Evolutionary conservation across 2,888 invertebrate species (phyloP), one percentile per base, ranked within the genome.

Genomic region (Eucera pruinosa): DNA sequence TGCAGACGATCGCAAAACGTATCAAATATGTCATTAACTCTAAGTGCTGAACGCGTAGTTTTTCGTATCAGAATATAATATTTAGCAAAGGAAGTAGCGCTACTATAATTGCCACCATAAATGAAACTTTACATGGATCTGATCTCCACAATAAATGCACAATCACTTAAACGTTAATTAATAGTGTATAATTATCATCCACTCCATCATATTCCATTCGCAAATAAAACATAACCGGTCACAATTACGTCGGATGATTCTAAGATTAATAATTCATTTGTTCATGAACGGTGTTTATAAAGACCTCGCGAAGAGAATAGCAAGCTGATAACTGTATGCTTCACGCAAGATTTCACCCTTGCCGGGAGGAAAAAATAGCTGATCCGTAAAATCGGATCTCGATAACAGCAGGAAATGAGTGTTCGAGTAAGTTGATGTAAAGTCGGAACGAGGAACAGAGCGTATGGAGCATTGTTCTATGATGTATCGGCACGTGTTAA

Each of bases 401-500:
- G 76, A 58, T 64, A 45, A 9, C 60, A 27, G 6, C 23, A 50
- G 65, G 58, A 77, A 71, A 77, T 54, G 48, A 47, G 43, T 52
- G 55, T 11, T 18, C 54, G 47, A 30, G 33, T 20, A 39, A 15
- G 18, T 55, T 43, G 65, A 64, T 47, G 77, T 30, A 39, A 54
- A 54, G 45, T 60, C 62, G 52, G 58, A 74, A 69, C 58, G 23
- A 61, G 60, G 66, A 78, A 77, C 65, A 30, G 43, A 23, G 61
- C 20, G 27, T 13, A 41, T 25, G 48, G 60, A 18, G 78, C 71
- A 78, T 78, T 78, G 78, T 78, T 78, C 65, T 66, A 70, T 78
- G 78, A 70, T 78, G 78, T 78, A 78, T 78, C 78, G 78, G 60
- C 65, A 43, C 65, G 65, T 47, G 78, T 66, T 43, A 54, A 23